Evolutionary conservation across 2,888 invertebrate species (phyloP), one percentile per base, ranked within the genome.

Genomic region (Xestia rhomboidea): DNA sequence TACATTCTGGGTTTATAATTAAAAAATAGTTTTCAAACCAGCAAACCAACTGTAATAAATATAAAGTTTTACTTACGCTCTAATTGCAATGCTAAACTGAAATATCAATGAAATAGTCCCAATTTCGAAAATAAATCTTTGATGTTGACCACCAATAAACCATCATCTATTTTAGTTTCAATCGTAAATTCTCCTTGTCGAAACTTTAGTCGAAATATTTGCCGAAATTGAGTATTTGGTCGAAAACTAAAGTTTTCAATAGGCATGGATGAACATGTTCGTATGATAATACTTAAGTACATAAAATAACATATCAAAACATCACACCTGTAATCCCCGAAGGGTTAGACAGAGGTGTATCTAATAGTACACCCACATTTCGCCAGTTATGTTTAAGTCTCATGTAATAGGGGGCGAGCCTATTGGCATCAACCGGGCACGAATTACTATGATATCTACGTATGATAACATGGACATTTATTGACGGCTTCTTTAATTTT

Each of bases 401-500:
- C 38, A 5, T 6, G 1, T 46, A 41, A 41, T 41, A 41, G 41
- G 41, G 15, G 10, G 41, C 41, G 10, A 41, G 10, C 41, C 41
- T 41, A 41, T 41, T 41, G 41, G 41, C 41, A 41, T 41, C 41
- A 41, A 41, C 41, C 41, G 41, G 41, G 7, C 41, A 10, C 41
- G 11, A 41, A 11, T 41, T 41, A 41, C 11, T 41, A 41, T 11
- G 41, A 41, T 21, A 21, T 62, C 62, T 62, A 21, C 62, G 1
- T 62, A 64, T 30, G 41, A 46, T 41, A 49, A 73, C 41, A 72
- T 70, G 6, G 27, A n/a, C 13, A 63, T 71, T 57, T 83, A 83
- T 85, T 72, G 77, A 66, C 64, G 41, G 51, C 51, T 68, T 77
- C 63, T 76, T 72, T 75, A 79, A 79, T 76, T 79, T 67, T 74